Evolutionary conservation across 2,888 invertebrate genomes (phyloP).

Genomic region (Tipula unca): DNA sequence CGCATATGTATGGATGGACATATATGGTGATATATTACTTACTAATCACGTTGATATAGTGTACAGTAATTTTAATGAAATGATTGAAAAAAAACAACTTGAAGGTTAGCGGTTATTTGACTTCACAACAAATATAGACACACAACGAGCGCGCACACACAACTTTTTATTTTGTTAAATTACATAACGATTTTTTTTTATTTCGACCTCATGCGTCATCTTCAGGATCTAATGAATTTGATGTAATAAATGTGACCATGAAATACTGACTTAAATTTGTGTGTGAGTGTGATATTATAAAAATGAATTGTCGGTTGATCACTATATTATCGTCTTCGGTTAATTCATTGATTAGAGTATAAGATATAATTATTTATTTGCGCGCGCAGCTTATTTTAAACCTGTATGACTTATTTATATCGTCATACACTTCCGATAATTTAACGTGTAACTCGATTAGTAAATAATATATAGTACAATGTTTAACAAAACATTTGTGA

Average conservation of each 20-base stretch:
- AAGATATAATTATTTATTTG: background rate
- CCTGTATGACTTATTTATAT: too few species aligned
- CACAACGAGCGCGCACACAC: background rate
- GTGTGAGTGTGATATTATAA: background rate
- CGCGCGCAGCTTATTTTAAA: background rate
- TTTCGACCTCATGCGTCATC: slow-evolving; percentile 14
- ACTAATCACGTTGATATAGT: background rate
- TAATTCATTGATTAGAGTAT: background rate
- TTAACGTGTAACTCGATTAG: too few species aligned
- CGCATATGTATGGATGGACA: background rate
- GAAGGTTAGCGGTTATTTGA: slow-evolving; percentile 8
- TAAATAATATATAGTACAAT: too few species aligned
- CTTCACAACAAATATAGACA: background rate
- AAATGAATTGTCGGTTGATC: background rate
- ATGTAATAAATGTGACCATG: background rate
- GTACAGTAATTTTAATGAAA: background rate
- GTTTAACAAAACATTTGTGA: background rate
- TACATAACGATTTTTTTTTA: background rate
- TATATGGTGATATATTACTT: background rate
- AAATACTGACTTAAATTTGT: background rate
- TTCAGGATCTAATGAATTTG: background rate
- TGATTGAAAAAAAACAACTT: background rate
- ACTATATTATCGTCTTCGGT: background rate
- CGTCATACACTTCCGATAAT: too few species aligned
- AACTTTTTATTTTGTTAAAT: background rate